These are phyloP conservation scores for Whitmania pigra DNA, from an alignment of 1,140 invertebrate species.

Conservation along the genomic window DNA sequence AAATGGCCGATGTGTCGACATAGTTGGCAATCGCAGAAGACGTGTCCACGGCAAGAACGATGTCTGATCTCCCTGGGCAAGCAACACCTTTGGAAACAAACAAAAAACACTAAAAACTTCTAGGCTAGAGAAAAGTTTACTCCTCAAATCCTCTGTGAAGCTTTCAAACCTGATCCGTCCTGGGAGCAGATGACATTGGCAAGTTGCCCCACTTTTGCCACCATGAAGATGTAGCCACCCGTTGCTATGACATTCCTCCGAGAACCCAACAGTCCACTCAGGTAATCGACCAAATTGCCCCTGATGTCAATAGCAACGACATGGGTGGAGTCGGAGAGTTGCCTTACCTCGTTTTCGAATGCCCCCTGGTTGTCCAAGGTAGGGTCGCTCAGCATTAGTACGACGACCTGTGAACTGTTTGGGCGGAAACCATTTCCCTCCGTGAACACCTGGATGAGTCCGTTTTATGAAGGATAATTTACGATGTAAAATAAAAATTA, in stretches of 20 bases:
- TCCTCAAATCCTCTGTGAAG: background rate
- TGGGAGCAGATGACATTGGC: conserved; percentile 7
- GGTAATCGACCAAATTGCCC: background rate
- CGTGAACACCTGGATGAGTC: background rate
- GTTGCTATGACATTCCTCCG: background rate
- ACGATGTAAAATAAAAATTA: too few relatives aligned
- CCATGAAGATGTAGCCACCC: conserved; percentile 10
- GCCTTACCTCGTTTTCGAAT: background rate
- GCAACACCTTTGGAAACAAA: background rate
- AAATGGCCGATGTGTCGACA: background rate
- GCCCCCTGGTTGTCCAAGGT: background rate
- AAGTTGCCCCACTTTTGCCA: conserved; percentile 8
- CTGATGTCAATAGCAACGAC: conserved; percentile 4
- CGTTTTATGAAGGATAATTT: too few relatives aligned
- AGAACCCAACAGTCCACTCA: background rate
- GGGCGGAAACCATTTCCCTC: background rate
- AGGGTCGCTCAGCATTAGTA: background rate
- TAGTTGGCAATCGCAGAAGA: background rate
- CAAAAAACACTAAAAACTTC: background rate
- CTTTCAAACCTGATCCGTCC: background rate
- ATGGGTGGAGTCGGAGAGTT: background rate
- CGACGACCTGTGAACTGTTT: background rate
- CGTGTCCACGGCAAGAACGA: background rate
- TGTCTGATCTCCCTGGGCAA: background rate
- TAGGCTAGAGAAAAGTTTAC: background rate